phyloP scores from a whole-genome alignment of 2,113 vertebrate species.

The Tretioscincus oriximinensis region DNA sequence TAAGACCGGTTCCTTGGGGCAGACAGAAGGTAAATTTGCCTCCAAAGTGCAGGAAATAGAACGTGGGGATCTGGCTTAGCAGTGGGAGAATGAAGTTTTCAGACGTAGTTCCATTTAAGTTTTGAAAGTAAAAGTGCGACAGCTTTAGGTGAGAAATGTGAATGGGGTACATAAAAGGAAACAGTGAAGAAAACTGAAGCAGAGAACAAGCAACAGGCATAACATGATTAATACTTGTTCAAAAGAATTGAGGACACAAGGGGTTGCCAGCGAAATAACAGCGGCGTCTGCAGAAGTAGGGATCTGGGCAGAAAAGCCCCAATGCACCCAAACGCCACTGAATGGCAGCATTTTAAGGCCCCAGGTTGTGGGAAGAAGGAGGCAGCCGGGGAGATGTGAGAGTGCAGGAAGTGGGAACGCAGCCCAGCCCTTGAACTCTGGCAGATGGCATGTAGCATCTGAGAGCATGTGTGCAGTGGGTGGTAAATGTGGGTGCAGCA shows the following conservation, averaged over 20 bases:
- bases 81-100: background rate
- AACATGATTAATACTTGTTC: background rate
- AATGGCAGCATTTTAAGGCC: background rate
- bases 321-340: background rate
- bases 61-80: no score
- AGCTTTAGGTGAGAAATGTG: background rate
- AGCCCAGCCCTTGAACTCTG: conserved; percentile 12
- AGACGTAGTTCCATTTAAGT: background rate
- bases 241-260: conserved; percentile 15
- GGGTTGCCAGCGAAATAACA: conserved; percentile 25
- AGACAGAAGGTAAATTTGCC: no score
- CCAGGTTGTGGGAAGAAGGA: background rate
- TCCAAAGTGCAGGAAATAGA: no score
- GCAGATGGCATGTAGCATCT: background rate
- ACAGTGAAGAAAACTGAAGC: background rate
- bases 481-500: background rate
- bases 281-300: background rate
- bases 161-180: background rate
- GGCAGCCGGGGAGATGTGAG: background rate
- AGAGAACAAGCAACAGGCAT: background rate
- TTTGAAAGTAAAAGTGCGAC: background rate
- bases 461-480: background rate
- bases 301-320: conserved; percentile 15
- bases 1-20: no score
- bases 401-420: background rate